phyloP scores from a whole-genome alignment of 1,140 invertebrate genomes.

The Tetranychus urticae region DNA sequence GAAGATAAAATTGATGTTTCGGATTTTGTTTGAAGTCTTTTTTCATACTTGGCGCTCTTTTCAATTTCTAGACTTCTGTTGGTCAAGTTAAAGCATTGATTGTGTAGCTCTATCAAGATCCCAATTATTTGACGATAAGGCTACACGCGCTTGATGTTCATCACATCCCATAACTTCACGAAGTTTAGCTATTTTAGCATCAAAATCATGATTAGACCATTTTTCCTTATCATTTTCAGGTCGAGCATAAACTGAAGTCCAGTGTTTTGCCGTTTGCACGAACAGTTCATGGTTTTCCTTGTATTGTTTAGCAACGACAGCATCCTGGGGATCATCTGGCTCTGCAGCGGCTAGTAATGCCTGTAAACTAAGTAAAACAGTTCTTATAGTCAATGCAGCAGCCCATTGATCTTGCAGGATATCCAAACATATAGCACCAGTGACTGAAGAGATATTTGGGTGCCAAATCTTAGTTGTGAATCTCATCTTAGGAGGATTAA shows the following conservation, averaged over 20 bases:
- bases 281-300: constrained; percentile 70
- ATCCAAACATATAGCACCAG: constrained; percentile 87
- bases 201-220: constrained; percentile 3
- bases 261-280: constrained; percentile 64
- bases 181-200: constrained; percentile 47
- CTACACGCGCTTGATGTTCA: constrained; percentile 49
- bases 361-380: constrained; percentile 77
- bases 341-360: constrained; percentile 54
- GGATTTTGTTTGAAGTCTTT: no score
- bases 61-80: no score
- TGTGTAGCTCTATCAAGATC: constrained; percentile 24
- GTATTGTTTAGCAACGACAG: constrained; percentile 88
- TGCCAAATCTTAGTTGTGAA: constrained; percentile 99
- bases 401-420: constrained; percentile 99
- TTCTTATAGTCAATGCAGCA: constrained; percentile 89
- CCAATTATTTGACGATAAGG: constrained; percentile 69
- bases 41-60: no score
- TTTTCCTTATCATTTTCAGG: not conserved
- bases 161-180: constrained; percentile 62
- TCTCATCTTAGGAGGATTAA: constrained; percentile 73
- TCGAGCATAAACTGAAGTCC: constrained; percentile 77
- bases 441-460: constrained; percentile 96
- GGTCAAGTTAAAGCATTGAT: not conserved
- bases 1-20: no score
- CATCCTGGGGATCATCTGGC: constrained; percentile 87